phyloP scores from a whole-genome alignment of 2,888 invertebrate genomes.

The Nephrotoma flavescens region DNA sequence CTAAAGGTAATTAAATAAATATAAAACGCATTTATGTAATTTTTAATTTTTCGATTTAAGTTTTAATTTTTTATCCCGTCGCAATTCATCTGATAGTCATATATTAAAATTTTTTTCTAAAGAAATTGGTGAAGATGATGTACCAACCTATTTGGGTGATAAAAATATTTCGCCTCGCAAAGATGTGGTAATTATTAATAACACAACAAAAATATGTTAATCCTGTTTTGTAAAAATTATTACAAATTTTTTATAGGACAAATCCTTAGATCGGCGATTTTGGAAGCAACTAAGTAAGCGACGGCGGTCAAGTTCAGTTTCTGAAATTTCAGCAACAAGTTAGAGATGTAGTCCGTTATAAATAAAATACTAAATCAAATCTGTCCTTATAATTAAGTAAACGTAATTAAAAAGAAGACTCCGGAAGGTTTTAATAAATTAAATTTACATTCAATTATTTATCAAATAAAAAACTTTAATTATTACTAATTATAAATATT shows the following conservation, averaged over 20 bases:
- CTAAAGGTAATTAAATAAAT: background rate
- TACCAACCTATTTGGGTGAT: slow-evolving; percentile 1
- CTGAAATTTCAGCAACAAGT: slow-evolving; percentile 25
- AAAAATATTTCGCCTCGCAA: slow-evolving; percentile 26
- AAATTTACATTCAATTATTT: background rate
- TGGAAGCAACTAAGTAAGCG: slow-evolving; percentile 67
- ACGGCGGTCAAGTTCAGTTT: slow-evolving; percentile 39
- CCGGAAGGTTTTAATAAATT: background rate
- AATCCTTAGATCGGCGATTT: slow-evolving; percentile 59
- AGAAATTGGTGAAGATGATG: slow-evolving; percentile 12
- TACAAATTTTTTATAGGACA: slow-evolving; percentile 42
- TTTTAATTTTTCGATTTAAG: slow-evolving; percentile 15
- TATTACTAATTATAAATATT: background rate
- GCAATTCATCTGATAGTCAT: slow-evolving; percentile 26
- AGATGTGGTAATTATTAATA: slow-evolving; percentile 26
- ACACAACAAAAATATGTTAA: background rate
- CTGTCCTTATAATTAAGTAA: background rate
- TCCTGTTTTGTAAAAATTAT: background rate
- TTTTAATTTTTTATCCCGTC: slow-evolving; percentile 30
- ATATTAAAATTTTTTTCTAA: slow-evolving; percentile 25
- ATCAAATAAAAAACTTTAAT: background rate
- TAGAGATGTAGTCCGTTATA: background rate
- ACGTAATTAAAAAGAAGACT: background rate
- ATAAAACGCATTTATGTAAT: background rate
- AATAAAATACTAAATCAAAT: background rate